Percentiles rank a stretch among this genome's conserved stretches.
Evolutionary conservation across 2,888 invertebrate genomes (phyloP).

Genomic region (Diarsia dahlii): DNA sequence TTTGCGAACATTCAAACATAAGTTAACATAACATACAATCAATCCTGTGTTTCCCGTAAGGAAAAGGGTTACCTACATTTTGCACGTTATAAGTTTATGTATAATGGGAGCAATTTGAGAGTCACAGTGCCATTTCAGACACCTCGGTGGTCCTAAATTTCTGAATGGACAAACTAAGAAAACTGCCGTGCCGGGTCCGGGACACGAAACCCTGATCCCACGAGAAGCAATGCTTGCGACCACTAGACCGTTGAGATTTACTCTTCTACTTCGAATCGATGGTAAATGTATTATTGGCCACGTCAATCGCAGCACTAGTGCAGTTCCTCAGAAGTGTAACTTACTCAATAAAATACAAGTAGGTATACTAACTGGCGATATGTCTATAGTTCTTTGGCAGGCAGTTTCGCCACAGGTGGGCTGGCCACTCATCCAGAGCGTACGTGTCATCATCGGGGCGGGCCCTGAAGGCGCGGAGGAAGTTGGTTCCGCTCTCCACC

Average conservation of each 20-base stretch:
- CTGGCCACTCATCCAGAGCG: slow-evolving; percentile 94
- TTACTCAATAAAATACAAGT: not conserved
- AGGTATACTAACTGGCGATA: slow-evolving; percentile 91
- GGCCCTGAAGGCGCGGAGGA: slow-evolving; percentile 94
- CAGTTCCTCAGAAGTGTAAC: not conserved
- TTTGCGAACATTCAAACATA: not conserved
- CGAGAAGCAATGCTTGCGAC: not conserved
- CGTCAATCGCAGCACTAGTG: not conserved
- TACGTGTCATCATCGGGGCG: slow-evolving; percentile 95
- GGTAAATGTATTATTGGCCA: not conserved
- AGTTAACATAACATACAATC: too few relatives aligned
- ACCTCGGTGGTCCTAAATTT: not conserved
- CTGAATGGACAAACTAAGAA: not conserved
- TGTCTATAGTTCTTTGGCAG: slow-evolving; percentile 94
- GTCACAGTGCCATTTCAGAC: not conserved
- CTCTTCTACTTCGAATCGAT: not conserved
- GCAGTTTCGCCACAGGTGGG: slow-evolving; percentile 94
- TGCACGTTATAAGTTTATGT: not conserved
- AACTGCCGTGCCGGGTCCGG: not conserved
- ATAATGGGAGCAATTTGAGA: not conserved
- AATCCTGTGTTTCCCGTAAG: not conserved
- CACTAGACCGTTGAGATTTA: not conserved
- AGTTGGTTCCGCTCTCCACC: slow-evolving; percentile 92
- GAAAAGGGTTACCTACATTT: not conserved
- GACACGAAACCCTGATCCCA: not conserved